Conservation (phyloP, 37 sponge, comb jelly and placozoan species). For the Sycon ciliatum region DNA sequence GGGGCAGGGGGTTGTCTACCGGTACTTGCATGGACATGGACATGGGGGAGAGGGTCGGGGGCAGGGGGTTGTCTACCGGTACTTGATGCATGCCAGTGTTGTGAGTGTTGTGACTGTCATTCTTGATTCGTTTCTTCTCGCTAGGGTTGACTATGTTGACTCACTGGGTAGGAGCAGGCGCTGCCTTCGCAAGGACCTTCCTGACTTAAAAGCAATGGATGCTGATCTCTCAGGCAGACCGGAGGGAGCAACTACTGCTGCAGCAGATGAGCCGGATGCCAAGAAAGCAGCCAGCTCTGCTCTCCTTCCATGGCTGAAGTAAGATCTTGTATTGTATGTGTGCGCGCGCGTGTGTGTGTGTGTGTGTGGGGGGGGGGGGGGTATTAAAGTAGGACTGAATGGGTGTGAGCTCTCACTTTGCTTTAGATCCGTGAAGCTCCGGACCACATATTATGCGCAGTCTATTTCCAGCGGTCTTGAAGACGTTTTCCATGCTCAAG, state of each 20-base stretch:
- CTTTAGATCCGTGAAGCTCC: too few species aligned
- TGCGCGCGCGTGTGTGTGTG: not conserved
- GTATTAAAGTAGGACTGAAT: too few species aligned
- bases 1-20: too few species aligned
- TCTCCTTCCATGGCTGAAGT: not conserved
- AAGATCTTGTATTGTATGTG: not conserved
- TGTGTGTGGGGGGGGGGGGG: not conserved
- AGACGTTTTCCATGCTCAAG: too few species aligned
- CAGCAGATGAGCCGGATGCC: not conserved
- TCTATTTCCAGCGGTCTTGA: too few species aligned
- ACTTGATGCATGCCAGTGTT: too few species aligned
- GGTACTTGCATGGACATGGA: too few species aligned
- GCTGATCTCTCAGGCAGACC: not conserved
- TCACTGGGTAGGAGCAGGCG: conserved; percentile 50
- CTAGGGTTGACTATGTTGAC: conserved; percentile 75
- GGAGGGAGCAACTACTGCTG: not conserved
- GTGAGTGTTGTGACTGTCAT: too few species aligned
- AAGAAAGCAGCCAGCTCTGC: not conserved
- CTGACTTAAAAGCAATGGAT: conserved; percentile 38
- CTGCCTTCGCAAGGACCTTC: conserved; percentile 56
- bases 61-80: too few species aligned
- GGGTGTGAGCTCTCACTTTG: too few species aligned
- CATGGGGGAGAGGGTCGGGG: too few species aligned
- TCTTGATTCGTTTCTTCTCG: not conserved
- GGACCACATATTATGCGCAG: too few species aligned